These are phyloP conservation scores for Synergus itoensis DNA, from an alignment of 2,888 invertebrate genomes.

Conservation along the genomic window DNA sequence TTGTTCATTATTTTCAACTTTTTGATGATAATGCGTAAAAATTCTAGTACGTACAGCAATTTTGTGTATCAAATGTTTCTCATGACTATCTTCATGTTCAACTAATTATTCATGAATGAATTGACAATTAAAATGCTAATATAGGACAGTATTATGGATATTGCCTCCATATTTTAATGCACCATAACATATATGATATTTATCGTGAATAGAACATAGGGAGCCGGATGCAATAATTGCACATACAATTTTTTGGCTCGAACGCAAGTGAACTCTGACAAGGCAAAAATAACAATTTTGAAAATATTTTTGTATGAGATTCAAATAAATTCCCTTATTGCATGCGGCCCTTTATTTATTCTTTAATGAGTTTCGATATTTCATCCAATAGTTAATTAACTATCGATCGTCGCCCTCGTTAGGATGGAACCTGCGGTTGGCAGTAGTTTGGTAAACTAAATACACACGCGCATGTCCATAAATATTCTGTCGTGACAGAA, in stretches of 20 bases:
- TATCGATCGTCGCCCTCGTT: constrained; percentile 20
- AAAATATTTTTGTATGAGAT: too few relatives aligned
- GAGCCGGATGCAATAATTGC: too few relatives aligned
- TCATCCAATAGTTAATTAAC: constrained; percentile 4
- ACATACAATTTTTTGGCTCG: too few relatives aligned
- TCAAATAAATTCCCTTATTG: too few relatives aligned
- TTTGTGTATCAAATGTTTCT: background rate
- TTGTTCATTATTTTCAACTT: too few relatives aligned
- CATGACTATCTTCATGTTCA: background rate
- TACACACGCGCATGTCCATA: background rate
- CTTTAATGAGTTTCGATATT: background rate
- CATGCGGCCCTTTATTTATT: background rate
- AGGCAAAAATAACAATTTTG: too few relatives aligned
- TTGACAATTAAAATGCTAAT: constrained; percentile 3
- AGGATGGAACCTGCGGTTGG: background rate
- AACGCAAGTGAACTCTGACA: too few relatives aligned
- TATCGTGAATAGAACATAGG: too few relatives aligned
- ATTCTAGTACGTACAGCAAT: background rate
- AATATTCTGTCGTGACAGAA: background rate
- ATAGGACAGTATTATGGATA: background rate
- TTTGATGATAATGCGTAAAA: too few relatives aligned
- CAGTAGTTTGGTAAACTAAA: background rate
- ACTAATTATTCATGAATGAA: background rate
- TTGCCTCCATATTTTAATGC: too few relatives aligned
- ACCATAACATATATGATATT: too few relatives aligned